Conservation (phyloP, 1,140 invertebrate genomes). For the Charaxes varanes region DNA sequence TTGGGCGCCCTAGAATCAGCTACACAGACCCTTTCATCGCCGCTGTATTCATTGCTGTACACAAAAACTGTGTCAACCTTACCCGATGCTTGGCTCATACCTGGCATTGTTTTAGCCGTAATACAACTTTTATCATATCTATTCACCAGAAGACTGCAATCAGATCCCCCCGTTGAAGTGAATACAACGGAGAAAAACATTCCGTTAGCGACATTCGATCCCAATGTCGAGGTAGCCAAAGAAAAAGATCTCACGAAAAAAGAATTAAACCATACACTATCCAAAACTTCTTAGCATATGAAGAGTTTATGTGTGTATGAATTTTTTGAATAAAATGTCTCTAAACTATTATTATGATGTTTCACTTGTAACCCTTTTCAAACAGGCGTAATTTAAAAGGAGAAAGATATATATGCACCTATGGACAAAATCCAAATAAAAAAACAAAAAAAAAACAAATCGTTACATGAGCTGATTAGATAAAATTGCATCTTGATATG, state of each 20-base stretch:
- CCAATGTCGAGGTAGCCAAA: slow-evolving; percentile 17
- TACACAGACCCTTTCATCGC: slow-evolving; percentile 54
- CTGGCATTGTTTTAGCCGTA: slow-evolving; percentile 44
- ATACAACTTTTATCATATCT: slow-evolving; percentile 53
- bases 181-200: slow-evolving; percentile 20
- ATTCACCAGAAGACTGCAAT: slow-evolving; percentile 35
- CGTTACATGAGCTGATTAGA: no score
- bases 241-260: slow-evolving; percentile 16
- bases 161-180: slow-evolving; percentile 6
- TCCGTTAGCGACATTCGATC: slow-evolving; percentile 10
- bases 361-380: no score
- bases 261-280: background rate
- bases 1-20: slow-evolving; percentile 62
- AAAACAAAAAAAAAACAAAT: no score
- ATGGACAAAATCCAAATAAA: no score
- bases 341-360: background rate
- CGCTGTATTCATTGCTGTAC: slow-evolving; percentile 58
- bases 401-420: no score
- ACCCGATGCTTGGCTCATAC: slow-evolving; percentile 57
- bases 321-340: background rate
- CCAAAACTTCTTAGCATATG: slow-evolving; percentile 1
- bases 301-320: background rate
- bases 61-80: slow-evolving; percentile 48
- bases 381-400: no score
- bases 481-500: no score